Evolutionary conservation across 2,113 vertebrate species (phyloP).

Genomic region (Rhinolophus sinicus): DNA sequence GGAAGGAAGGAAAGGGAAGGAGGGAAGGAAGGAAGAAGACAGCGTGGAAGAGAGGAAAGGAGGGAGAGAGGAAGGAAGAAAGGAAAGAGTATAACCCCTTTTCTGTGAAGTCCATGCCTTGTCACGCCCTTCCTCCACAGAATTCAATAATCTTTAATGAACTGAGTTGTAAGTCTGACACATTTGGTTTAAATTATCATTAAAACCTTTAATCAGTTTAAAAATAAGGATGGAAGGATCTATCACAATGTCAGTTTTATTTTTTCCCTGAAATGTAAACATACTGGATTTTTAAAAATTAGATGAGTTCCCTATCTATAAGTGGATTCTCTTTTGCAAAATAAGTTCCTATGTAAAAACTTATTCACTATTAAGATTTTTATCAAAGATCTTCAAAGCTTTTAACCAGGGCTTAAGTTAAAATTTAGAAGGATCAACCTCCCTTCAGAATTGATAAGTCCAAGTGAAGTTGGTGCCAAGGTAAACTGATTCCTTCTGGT

Average conservation of each 20-base stretch:
- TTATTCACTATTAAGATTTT: background rate
- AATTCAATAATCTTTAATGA: background rate
- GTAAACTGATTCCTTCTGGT: background rate
- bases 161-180: background rate
- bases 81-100: background rate
- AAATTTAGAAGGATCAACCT: slow-evolving; percentile 17
- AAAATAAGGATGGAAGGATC: background rate
- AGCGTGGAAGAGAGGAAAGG: background rate
- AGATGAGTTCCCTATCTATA: background rate
- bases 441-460: background rate
- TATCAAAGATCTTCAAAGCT: background rate
- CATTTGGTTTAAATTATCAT: background rate
- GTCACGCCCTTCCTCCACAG: background rate
- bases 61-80: background rate
- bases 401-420: background rate
- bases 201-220: background rate
- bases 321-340: background rate
- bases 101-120: fast-evolving
- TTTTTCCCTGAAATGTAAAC: background rate
- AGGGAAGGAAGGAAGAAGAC: fast-evolving
- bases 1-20: background rate
- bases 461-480: background rate
- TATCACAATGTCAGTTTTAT: background rate
- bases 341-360: background rate
- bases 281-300: background rate